Evolutionary conservation across 2,113 vertebrate species (phyloP).

Genomic region (Emydocephalus ijimae): DNA sequence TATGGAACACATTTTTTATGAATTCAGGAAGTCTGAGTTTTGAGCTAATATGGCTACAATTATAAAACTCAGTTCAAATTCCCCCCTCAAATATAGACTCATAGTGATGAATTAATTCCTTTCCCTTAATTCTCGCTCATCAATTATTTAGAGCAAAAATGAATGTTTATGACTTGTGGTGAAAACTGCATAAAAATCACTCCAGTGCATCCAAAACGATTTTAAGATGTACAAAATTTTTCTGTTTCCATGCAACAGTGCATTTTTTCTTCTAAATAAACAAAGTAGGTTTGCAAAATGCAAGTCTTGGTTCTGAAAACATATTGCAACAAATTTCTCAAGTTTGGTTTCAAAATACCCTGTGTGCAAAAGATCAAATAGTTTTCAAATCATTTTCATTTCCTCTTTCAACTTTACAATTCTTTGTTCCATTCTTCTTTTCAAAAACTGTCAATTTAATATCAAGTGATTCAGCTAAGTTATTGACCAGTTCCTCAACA

Average conservation of each 20-base stretch:
- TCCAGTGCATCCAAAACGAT: neutral
- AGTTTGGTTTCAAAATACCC: neutral
- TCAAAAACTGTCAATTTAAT: neutral
- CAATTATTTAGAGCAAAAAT: neutral
- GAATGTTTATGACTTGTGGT: neutral
- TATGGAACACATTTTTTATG: neutral
- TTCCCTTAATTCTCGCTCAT: neutral
- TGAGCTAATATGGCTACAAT: neutral
- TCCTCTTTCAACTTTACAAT: neutral
- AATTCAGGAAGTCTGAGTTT: neutral
- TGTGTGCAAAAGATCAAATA: neutral
- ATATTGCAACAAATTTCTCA: neutral
- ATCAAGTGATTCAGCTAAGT: neutral
- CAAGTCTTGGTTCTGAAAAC: neutral
- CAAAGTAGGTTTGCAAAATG: neutral
- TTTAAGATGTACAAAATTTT: neutral
- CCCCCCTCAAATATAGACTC: neutral
- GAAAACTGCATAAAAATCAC: neutral
- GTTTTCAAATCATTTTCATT: neutral
- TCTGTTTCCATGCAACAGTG: neutral
- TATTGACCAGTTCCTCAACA: neutral
- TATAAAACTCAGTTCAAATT: neutral
- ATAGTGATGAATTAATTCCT: neutral
- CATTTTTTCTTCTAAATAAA: neutral
- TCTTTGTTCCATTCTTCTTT: neutral